phyloP scores from a whole-genome alignment of 1,140 invertebrate genomes.

The Ostrea denselamellosa region DNA sequence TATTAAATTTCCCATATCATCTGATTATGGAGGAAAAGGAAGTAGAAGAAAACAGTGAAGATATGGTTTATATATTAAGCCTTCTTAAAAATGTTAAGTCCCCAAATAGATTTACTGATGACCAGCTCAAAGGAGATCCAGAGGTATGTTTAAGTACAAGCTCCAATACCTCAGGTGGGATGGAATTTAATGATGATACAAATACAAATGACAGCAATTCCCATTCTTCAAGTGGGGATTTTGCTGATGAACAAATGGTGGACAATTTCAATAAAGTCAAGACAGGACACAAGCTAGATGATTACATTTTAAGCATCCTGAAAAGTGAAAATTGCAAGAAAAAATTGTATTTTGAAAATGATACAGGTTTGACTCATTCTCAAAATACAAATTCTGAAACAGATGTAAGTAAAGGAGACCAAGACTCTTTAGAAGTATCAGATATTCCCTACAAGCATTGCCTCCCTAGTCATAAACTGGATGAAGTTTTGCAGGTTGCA shows the following conservation, averaged over 20 bases:
- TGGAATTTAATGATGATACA: constrained; percentile 1
- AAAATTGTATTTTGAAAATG: neutral
- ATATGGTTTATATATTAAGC: neutral
- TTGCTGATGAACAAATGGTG: neutral
- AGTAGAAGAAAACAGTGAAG: neutral
- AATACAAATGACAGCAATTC: constrained; percentile 1
- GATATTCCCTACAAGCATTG: neutral
- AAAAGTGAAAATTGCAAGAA: constrained; percentile 21
- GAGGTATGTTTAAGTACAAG: neutral
- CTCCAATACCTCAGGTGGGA: neutral
- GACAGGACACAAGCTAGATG: constrained; percentile 1
- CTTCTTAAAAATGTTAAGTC: neutral
- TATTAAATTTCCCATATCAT: neutral
- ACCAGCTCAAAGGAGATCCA: neutral
- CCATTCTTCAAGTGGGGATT: neutral
- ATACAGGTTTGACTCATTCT: neutral
- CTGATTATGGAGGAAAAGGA: neutral
- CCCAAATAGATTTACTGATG: constrained; percentile 18
- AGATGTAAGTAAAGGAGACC: neutral
- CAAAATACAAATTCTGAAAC: too few relatives aligned
- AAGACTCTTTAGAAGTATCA: neutral
- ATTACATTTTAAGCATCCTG: constrained; percentile 12
- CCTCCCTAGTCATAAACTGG: neutral
- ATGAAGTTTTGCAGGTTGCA: constrained; percentile 1
- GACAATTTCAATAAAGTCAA: constrained; percentile 6